Conservation (phyloP, 1,140 invertebrate species). For the Ectropis grisescens region DNA sequence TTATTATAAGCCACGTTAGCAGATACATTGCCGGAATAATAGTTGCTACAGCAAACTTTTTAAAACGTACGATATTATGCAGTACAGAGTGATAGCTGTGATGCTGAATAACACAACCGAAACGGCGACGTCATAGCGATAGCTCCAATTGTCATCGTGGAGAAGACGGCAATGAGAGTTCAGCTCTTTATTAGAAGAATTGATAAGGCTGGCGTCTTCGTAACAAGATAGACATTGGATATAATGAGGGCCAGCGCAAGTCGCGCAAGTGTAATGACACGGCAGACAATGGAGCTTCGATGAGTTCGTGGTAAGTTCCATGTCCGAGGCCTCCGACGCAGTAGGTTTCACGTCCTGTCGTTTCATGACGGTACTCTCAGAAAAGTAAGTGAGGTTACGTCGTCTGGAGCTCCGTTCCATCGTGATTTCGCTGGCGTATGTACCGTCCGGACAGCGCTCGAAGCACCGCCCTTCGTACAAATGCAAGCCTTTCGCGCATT, state of each 20-base stretch:
- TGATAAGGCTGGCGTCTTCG: slow-evolving; percentile 48
- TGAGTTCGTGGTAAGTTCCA: slow-evolving; percentile 26
- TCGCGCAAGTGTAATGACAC: slow-evolving; percentile 56
- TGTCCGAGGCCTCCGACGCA: slow-evolving; percentile 43
- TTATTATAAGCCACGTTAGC: slow-evolving; percentile 47
- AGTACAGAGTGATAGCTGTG: slow-evolving; percentile 25
- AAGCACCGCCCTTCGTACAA: slow-evolving; percentile 61
- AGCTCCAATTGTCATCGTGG: slow-evolving; percentile 38
- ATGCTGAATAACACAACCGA: slow-evolving; percentile 27
- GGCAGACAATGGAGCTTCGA: slow-evolving; percentile 40
- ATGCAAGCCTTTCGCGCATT: slow-evolving; percentile 65
- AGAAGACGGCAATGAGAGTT: slow-evolving; percentile 43
- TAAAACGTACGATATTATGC: slow-evolving; percentile 27
- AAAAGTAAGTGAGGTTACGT: slow-evolving; percentile 43
- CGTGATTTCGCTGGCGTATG: slow-evolving; percentile 51
- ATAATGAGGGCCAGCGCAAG: slow-evolving; percentile 43
- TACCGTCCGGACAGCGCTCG: slow-evolving; percentile 43
- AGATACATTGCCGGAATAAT: slow-evolving; percentile 37
- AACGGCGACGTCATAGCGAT: slow-evolving; percentile 37
- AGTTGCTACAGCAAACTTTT: too few species aligned
- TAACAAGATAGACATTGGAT: slow-evolving; percentile 47
- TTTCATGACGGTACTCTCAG: slow-evolving; percentile 28
- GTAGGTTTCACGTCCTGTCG: slow-evolving; percentile 22
- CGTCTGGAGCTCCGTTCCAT: slow-evolving; percentile 46
- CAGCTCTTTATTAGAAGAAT: slow-evolving; percentile 58